Evolutionary conservation across 2,797 vertebrate species (phyloP).

Genomic region (Semaprochilodus insignis): DNA sequence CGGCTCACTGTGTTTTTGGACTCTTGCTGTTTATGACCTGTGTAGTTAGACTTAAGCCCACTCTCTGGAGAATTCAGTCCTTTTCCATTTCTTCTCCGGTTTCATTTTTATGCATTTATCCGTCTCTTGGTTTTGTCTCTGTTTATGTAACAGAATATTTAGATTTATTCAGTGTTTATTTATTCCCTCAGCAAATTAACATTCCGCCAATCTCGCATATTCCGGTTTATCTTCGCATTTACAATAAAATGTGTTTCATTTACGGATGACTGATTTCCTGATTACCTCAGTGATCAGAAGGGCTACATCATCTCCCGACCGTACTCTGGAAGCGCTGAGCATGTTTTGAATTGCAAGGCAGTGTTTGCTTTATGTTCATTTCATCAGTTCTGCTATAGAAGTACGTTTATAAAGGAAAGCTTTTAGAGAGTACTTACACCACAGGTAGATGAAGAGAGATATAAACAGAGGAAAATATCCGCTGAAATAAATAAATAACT

Average conservation of each 20-base stretch:
- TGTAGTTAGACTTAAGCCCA: neutral
- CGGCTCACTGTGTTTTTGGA: neutral
- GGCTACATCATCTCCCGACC: neutral
- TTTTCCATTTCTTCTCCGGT: neutral
- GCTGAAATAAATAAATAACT: too few species aligned
- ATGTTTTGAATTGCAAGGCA: neutral
- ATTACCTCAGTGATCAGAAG: constrained; percentile 12
- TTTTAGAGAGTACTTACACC: too few species aligned
- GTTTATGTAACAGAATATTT: neutral
- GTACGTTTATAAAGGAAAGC: neutral
- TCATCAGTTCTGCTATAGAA: neutral
- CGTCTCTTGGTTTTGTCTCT: neutral
- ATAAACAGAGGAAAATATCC: too few species aligned
- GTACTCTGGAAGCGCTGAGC: neutral
- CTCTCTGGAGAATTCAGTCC: neutral
- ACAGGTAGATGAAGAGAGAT: too few species aligned
- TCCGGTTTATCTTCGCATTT: neutral
- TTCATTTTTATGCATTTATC: neutral
- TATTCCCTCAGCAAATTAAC: neutral
- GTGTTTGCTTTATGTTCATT: neutral
- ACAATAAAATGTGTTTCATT: constrained; percentile 9
- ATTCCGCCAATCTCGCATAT: neutral
- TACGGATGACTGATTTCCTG: constrained; percentile 4
- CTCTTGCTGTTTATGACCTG: constrained; percentile 1
- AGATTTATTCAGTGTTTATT: constrained; percentile 1